Conservation (phyloP, 2,113 vertebrate species). For the Leptobrachium leishanense region DNA sequence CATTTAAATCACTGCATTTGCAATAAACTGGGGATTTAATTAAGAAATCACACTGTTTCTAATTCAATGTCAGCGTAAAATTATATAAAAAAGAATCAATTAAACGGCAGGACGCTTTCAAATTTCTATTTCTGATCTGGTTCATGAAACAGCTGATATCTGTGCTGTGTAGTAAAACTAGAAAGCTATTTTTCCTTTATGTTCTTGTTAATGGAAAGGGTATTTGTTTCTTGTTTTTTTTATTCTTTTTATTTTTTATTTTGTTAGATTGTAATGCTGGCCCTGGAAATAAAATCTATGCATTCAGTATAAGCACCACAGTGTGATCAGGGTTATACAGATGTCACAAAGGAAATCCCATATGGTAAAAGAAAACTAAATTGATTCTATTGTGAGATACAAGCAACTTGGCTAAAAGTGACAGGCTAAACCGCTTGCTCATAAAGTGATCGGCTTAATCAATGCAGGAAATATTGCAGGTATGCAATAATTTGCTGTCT, state of each 20-base stretch:
- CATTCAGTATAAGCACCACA: no score
- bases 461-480: no score
- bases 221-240: not conserved
- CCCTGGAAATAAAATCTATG: not conserved
- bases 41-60: constrained; percentile 50
- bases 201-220: not conserved
- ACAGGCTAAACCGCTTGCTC: no score
- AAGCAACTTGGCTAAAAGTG: no score
- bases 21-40: constrained; percentile 46
- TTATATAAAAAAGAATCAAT: constrained; percentile 49
- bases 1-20: constrained; percentile 45
- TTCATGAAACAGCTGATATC: constrained; percentile 41
- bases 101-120: constrained; percentile 42
- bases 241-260: not conserved
- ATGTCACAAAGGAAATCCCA: no score
- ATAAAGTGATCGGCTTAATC: no score
- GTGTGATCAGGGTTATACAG: no score
- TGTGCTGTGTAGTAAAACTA: constrained; percentile 38
- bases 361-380: no score
- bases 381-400: no score
- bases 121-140: constrained; percentile 43
- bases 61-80: constrained; percentile 50
- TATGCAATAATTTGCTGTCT: no score
- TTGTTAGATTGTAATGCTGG: not conserved
- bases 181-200: constrained; percentile 20